Percentiles rank a stretch among this genome's conserved stretches.
phyloP scores from a whole-genome alignment of 2,797 vertebrate genomes.

The Ispidina lecontei region DNA sequence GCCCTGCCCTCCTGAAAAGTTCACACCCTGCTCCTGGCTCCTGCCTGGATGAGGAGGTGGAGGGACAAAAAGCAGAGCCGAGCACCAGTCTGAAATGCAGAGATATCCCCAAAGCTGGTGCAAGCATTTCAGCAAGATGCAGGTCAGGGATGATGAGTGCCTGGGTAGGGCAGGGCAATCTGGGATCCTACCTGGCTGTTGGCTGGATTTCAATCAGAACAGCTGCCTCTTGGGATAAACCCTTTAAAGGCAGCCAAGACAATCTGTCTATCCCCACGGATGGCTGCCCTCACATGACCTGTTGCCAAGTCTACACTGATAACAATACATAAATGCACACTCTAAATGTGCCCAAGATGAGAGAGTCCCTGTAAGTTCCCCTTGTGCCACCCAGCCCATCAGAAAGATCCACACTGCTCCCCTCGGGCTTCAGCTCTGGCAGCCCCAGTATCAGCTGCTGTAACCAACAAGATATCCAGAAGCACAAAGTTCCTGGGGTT shows the following conservation, averaged over 20 bases:
- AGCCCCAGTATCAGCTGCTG: rapidly evolving
- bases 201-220: background rate
- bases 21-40: background rate
- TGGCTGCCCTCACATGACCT: slow-evolving; percentile 11
- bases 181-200: background rate
- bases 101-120: rapidly evolving
- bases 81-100: background rate
- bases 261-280: background rate
- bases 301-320: rapidly evolving
- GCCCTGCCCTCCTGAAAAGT: background rate
- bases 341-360: background rate
- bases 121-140: background rate
- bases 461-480: background rate
- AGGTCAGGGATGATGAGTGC: rapidly evolving
- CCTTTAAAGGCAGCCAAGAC: slow-evolving; percentile 53
- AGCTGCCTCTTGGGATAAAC: slow-evolving; percentile 60
- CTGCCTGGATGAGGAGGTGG: background rate
- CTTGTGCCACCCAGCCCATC: background rate
- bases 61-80: background rate
- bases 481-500: background rate
- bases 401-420: background rate
- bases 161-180: background rate
- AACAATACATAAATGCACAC: rapidly evolving
- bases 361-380: background rate
- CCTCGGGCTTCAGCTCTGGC: background rate